These are phyloP conservation scores for Rhabdornis inornatus DNA, from an alignment of 2,113 vertebrate species.

Conservation along the genomic window DNA sequence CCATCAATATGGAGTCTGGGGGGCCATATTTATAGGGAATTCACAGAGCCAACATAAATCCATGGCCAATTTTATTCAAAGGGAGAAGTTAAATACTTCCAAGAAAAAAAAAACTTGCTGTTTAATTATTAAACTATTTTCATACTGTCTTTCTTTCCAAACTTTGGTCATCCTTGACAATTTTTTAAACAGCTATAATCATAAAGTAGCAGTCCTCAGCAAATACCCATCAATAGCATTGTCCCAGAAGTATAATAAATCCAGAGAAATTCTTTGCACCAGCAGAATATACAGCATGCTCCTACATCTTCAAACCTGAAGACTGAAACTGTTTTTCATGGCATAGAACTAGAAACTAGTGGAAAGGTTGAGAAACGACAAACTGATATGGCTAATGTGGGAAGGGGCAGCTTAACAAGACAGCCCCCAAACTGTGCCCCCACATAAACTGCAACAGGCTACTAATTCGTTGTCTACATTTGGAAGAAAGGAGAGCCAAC, in stretches of 20 bases:
- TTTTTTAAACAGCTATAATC: background rate
- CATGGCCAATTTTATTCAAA: background rate
- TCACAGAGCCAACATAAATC: background rate
- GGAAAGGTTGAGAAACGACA: background rate
- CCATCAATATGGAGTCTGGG: background rate
- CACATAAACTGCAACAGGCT: background rate
- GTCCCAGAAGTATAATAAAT: background rate
- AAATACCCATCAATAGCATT: background rate
- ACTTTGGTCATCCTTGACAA: background rate
- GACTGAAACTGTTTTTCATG: background rate
- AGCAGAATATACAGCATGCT: background rate
- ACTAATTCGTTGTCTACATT: background rate
- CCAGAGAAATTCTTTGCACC: background rate
- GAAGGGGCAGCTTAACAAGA: background rate
- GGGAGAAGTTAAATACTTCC: background rate
- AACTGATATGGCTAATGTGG: fast-evolving
- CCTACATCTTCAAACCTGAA: background rate
- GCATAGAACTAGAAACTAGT: background rate
- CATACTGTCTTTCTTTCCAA: background rate
- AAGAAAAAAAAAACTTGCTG: background rate
- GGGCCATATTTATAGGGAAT: background rate
- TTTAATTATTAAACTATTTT: background rate
- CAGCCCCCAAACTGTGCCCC: background rate
- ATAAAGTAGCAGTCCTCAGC: background rate
- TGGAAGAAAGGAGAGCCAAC: background rate